Conservation (phyloP, 37 sponge, comb jelly and placozoan species). For the Aphrocallistes beatrix region DNA sequence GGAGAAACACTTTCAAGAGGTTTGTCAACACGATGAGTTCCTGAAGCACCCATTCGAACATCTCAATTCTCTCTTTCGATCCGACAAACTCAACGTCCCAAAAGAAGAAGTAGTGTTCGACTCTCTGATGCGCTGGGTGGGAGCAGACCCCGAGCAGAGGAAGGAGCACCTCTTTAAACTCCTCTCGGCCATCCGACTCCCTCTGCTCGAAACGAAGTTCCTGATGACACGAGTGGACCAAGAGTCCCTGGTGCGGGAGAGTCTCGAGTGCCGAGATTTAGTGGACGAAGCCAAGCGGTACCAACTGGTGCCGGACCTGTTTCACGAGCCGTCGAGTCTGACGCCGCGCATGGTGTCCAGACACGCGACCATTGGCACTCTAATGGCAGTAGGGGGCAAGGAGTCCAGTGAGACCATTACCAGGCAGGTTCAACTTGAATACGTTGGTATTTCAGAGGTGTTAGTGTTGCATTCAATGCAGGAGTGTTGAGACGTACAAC, state of each 20-base stretch:
- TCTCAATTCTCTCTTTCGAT: slow-evolving; percentile 45
- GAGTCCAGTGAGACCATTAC: slow-evolving; percentile 86
- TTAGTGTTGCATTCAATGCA: neutral
- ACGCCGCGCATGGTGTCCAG: slow-evolving; percentile 55
- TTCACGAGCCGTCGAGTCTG: slow-evolving; percentile 26
- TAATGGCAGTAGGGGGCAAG: slow-evolving; percentile 86
- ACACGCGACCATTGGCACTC: slow-evolving; percentile 57
- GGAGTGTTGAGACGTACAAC: slow-evolving; percentile 61
- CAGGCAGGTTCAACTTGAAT: neutral
- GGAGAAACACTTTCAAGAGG: slow-evolving; percentile 51
- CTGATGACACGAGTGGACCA: slow-evolving; percentile 66
- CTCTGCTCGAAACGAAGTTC: slow-evolving; percentile 59
- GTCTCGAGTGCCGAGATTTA: slow-evolving; percentile 59
- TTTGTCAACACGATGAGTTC: slow-evolving; percentile 50
- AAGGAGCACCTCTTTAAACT: slow-evolving; percentile 50
- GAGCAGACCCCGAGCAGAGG: slow-evolving; percentile 49
- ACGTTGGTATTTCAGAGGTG: neutral
- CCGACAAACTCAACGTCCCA: slow-evolving; percentile 59
- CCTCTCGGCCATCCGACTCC: slow-evolving; percentile 56
- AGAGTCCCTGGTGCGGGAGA: slow-evolving; percentile 42
- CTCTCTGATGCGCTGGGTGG: slow-evolving; percentile 73
- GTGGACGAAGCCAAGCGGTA: slow-evolving; percentile 87
- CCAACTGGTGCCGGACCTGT: slow-evolving; percentile 57
- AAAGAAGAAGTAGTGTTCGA: slow-evolving; percentile 78
- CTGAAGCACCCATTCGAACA: slow-evolving; percentile 58